Conservation (phyloP, 2,888 invertebrate species). For the Suillia variegata region DNA sequence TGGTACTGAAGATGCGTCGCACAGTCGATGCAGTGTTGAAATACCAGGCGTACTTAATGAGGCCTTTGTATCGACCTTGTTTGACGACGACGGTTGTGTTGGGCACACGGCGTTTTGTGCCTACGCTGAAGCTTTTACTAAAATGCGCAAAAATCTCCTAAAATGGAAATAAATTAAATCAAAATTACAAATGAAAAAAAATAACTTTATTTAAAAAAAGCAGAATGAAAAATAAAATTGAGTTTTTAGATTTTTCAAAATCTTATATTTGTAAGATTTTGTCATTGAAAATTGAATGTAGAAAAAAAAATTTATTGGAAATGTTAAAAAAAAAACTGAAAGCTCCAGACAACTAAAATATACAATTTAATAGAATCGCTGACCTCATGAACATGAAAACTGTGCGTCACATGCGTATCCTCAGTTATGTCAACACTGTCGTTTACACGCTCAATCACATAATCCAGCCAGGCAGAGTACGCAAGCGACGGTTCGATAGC, state of each 20-base stretch:
- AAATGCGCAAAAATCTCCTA: conserved; percentile 74
- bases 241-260: not conserved
- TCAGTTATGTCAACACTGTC: conserved; percentile 74
- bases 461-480: conserved; percentile 75
- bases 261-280: not conserved
- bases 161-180: too few relatives aligned
- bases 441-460: conserved; percentile 78
- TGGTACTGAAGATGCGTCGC: conserved; percentile 73
- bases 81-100: conserved; percentile 70
- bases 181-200: too few relatives aligned
- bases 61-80: conserved; percentile 69
- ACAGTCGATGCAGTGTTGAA: conserved; percentile 74
- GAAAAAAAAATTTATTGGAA: too few relatives aligned
- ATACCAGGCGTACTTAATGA: conserved; percentile 74
- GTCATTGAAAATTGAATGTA: not conserved
- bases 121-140: conserved; percentile 71
- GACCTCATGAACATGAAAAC: conserved; percentile 73
- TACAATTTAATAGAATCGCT: conserved; percentile 26
- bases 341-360: not conserved
- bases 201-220: not conserved
- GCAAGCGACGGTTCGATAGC: conserved; percentile 44
- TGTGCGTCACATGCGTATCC: conserved; percentile 70
- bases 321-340: not conserved
- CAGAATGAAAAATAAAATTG: not conserved
- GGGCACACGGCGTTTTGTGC: conserved; percentile 69